Evolutionary conservation across 2,888 invertebrate genomes (phyloP), one percentile per base, ranked within the genome.

Genomic region (Argynnis bischoffii): DNA sequence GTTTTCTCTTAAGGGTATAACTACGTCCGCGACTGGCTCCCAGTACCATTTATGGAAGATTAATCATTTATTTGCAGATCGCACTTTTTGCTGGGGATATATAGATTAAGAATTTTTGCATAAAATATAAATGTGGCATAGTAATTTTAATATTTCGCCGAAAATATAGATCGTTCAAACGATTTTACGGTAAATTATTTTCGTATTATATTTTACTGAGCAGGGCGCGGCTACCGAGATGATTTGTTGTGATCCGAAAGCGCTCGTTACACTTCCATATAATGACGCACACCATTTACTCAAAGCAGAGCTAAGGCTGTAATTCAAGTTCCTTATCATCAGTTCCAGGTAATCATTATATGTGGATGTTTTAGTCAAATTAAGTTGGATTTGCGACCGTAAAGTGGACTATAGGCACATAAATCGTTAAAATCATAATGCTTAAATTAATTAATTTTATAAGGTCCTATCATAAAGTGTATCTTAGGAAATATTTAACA

Each of bases 121-220:
- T 16, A 50, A 60, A 50, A 60, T 31, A 47, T 31, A 26, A 31
- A 50, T 60, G 47, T 50, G 15, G n/a, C 47, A 11, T 11, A 21
- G 50, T 14, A 48, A 16, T 5, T 16, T 56, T 15, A 41, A 86
- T 87, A 88, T 88, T 89, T 90, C 88, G 86, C 79, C 77, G 87
- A 88, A 90, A 85, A 88, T 86, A 89, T 89, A 88, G 89, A 92
- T 91, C 87, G 87, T 81, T 88, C 84, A 83, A 84, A 84, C 87
- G 88, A 90, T 91, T 90, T 90, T 89, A 88, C 87, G 86, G 85
- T 80, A 88, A 90, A 90, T 90, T 90, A 90, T 90, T 90, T 90
- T 89, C 85, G 6, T 59, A 48, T 59, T 48, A 26, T 21, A 59
- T 59, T 87, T 86, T 84, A 86, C 86, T 86, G 86, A 90, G 89